Base-by-base conservation (phyloP, 37 sponge, comb jelly and placozoan genomes). In the Mnemiopsis leidyi region DNA sequence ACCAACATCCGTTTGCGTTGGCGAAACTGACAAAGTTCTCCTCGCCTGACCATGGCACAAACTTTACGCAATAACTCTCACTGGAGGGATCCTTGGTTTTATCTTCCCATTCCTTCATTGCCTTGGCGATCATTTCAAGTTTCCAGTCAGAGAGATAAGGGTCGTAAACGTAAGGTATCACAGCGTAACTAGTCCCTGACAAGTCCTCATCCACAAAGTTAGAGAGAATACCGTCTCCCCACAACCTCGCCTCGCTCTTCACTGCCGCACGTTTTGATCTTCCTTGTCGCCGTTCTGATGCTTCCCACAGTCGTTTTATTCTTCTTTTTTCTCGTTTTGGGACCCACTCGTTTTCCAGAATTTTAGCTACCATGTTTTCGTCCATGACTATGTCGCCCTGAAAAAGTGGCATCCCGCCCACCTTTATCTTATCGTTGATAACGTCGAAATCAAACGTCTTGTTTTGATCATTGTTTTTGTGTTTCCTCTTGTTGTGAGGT, bases 331-430 rank as follows among this genome's bases (percentile, higher is more conserved):
- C 90, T 39, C 26, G 0, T 21, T 29, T 18, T 2, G 90, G 35
- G 1, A 85, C 90, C 28, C 13, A 9, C n/a, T 85, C 28, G 39
- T 85, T 61, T 3, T 21, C 61, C 90, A 85, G 90, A 2, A 85
- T 85, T n/a, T 25, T 28, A 7, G n/a, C 36, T 1, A 85, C 7
- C 61, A 85, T 85, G 38, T 40, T 23, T 37, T 85, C 90, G 61
- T 38, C 61, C 90, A 85, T 85, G 29, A 85, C 61, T 0, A 85
- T 85, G 61, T 85, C 90, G 0, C 90, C 90, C 24, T 85, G 61
- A 29, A 85, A 85, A 21, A 85, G 90, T 2, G 79, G 79, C 79
- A 77, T 77, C 32, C 79, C 79, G 1, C 36, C 79, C 20, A 77
- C 79, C 33, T 32, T 28, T 34, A 77, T 1, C 18, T 3, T 77